Base-by-base conservation (phyloP, 2,113 vertebrate species). In the Ptilonorhynchus violaceus region DNA sequence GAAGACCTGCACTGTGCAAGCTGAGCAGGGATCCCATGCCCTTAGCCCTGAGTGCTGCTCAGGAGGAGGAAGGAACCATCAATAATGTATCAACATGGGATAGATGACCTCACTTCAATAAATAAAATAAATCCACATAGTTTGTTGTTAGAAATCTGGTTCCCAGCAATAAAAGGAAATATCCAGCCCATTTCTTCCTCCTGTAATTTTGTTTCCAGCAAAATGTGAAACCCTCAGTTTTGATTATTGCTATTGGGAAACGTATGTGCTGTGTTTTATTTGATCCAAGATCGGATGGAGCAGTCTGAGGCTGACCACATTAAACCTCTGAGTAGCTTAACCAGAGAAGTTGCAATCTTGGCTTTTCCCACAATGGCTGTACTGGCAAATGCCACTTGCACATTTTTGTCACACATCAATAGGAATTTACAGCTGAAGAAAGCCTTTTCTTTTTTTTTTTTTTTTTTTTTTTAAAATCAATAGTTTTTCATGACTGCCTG, bases 351-450 rank as follows among this genome's bases (percentile, higher is more conserved):
- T 37, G n/a, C 59, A 72, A 9, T 64, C 60, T 89, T 77, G 81
- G 47, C 69, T 92, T 93, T 96, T 97, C 88, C 95, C 77, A 85
- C 64, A 78, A 20, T 76, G 69, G 44, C 58, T 85, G 30, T 92
- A 59, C 62, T 85, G 60, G 77, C 5, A 28, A 97, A 92, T 90
- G 41, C 49, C 81, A 88, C 83, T 95, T 93, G 90, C 25, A 78
- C 88, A 80, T 95, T 97, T 98, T 94, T 95, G 87, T 97, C 95
- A 96, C 27, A 28, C 95, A 96, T 87, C 96, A 97, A 78, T 94
- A 96, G 87, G 96, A 97, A 96, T 96, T 97, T 97, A 94, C 56
- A 96, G 63, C 85, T 93, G 25, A 93, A 88, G 72, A 96, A 97
- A 96, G 58, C 50, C 18, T 31, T 41, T 30, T 21, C 27, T 64